Base-by-base conservation (phyloP, 2,113 vertebrate species). In the Numida meleagris region DNA sequence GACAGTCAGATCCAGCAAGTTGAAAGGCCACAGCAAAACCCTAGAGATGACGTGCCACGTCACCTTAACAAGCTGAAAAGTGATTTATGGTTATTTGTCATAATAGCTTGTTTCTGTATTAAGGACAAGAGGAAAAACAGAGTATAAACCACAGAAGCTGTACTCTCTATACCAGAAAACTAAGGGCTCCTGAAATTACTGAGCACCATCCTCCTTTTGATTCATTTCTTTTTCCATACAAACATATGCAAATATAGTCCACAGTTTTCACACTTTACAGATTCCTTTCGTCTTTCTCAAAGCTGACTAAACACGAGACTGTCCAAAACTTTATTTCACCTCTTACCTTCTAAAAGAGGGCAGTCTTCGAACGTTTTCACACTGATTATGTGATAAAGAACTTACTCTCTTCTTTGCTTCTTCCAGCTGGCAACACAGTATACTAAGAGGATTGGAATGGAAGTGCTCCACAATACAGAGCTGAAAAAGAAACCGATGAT, bases 391-490 rank as follows among this genome's bases (percentile, higher is more conserved):
- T 73, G 98, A 98, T 77, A 99, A 98, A 95, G 95, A 96, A 90
- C 76, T 87, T 74, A 97, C 82, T 74, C 98, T 98, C 33, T 45
- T 91, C 88, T 98, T 97, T 45, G 98, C 96, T n/a, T 98, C 97
- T 86, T 53, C 81, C 61, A 98, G 97, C 24, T 93, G 94, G 70
- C 99, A 99, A 97, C 99, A 99, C 48, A 99, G 96, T 34, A 99
- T 91, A 91, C 99, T 99, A 40, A 99, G 97, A 40, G 99, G 98
- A 92, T 99, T 98, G 16, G 97, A 98, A 97, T 98, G 97, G 95
- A 99, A 99, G 96, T 99, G 99, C 86, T 99, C 99, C 94, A 99
- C 91, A 50, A 99, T 78, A 61, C 98, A 98, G 88, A 99, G 97
- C 99, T 99, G 96, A 79, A 97, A 97, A 68, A 96, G 85, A 95